Conservation (phyloP, 1,140 invertebrate genomes). For the Aphaenogaster floridana region DNA sequence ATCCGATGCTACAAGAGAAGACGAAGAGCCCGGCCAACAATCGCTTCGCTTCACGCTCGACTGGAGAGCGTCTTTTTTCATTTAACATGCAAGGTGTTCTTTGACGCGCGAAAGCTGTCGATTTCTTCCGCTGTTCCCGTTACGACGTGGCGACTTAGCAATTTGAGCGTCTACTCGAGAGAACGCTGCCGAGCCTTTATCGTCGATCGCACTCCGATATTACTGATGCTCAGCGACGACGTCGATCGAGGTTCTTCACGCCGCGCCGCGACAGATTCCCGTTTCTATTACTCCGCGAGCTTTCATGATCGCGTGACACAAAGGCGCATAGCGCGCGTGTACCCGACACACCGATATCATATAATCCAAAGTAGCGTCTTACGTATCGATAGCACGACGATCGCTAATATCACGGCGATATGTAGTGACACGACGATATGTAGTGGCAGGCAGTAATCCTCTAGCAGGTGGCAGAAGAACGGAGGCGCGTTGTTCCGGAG, state of each 20-base stretch:
- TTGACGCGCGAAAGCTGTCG: conserved; percentile 41
- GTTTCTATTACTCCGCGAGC: conserved; percentile 43
- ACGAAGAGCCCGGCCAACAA: conserved; percentile 60
- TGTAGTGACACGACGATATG: not conserved
- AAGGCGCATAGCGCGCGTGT: conserved; percentile 4
- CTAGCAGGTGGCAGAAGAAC: conserved; percentile 1
- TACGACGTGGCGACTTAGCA: conserved; percentile 52
- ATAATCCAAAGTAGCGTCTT: conserved; percentile 49
- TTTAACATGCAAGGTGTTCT: conserved; percentile 68
- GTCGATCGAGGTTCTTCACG: conserved; percentile 15
- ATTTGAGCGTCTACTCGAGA: conserved; percentile 45
- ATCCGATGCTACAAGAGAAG: not conserved
- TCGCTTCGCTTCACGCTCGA: conserved; percentile 65
- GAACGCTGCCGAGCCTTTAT: conserved; percentile 41
- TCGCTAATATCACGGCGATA: conserved; percentile 13
- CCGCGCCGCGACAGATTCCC: conserved; percentile 35
- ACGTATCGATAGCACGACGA: conserved; percentile 17
- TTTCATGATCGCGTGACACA: conserved; percentile 41
- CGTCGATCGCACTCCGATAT: conserved; percentile 30
- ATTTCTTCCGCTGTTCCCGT: conserved; percentile 33
- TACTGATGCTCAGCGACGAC: conserved; percentile 33
- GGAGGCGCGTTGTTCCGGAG: not conserved
- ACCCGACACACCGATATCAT: conserved; percentile 21
- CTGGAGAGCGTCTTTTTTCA: conserved; percentile 65
- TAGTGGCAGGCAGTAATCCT: not conserved